Percentiles rank a stretch among this genome's conserved stretches.
Evolutionary conservation across 2,113 vertebrate genomes (phyloP).

Genomic region (Suncus etruscus): DNA sequence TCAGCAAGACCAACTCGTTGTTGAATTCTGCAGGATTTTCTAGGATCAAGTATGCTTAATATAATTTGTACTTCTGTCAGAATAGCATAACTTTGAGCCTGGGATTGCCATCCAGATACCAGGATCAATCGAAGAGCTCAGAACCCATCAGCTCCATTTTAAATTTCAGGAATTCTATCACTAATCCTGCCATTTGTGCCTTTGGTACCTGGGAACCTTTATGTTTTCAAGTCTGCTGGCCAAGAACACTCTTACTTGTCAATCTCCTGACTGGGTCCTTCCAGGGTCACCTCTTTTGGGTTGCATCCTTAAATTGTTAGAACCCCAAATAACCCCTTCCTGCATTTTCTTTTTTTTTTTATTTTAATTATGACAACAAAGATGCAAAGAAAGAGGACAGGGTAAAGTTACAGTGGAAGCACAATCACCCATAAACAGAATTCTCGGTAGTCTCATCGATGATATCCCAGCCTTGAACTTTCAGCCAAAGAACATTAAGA

Average conservation of each 20-base stretch:
- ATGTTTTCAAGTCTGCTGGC: background rate
- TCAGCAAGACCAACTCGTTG: background rate
- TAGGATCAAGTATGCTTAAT: slow-evolving; percentile 33
- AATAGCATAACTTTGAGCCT: slow-evolving; percentile 23
- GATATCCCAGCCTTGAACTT: too few relatives aligned
- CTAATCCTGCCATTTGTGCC: slow-evolving; percentile 49
- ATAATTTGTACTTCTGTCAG: slow-evolving; percentile 9
- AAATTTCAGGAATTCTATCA: slow-evolving; percentile 13
- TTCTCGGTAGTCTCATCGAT: too few relatives aligned
- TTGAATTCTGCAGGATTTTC: slow-evolving; percentile 55
- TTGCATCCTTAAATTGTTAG: background rate
- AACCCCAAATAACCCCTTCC: background rate
- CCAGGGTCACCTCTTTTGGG: slow-evolving; percentile 31
- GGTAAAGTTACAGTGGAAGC: too few relatives aligned
- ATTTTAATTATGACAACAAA: too few relatives aligned
- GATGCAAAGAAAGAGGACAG: too few relatives aligned
- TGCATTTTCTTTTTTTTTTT: too few relatives aligned
- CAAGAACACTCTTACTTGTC: slow-evolving; percentile 19
- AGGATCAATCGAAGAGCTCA: slow-evolving; percentile 9
- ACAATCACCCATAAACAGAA: too few relatives aligned
- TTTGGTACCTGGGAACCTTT: background rate
- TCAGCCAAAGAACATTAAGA: too few relatives aligned
- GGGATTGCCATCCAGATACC: slow-evolving; percentile 50
- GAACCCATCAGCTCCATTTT: slow-evolving; percentile 41
- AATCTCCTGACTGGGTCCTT: background rate